phyloP scores from a whole-genome alignment of 2,797 vertebrate genomes.

The Alfaro cultratus region DNA sequence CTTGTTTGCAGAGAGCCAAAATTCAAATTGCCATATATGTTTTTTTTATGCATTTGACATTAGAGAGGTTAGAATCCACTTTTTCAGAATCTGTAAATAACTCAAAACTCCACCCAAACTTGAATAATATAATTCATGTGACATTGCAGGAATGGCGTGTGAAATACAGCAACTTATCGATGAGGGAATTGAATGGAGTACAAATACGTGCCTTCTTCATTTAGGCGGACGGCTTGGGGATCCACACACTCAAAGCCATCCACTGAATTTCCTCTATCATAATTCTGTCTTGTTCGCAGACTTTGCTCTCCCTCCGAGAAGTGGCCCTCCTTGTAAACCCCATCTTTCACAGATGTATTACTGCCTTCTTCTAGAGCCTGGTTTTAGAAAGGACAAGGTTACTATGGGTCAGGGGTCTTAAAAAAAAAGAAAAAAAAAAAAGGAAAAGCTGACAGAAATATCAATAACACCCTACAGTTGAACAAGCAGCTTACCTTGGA shows the following conservation, averaged over 20 bases:
- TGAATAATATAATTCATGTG: not conserved
- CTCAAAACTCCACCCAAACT: not conserved
- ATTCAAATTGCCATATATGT: too few relatives aligned
- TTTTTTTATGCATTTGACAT: too few relatives aligned
- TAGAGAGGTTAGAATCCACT: too few relatives aligned
- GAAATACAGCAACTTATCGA: not conserved
- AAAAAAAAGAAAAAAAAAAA: not conserved
- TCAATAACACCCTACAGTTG: not conserved
- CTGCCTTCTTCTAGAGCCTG: constrained; percentile 89
- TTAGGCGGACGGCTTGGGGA: constrained; percentile 77
- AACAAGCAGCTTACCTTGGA: constrained; percentile 85
- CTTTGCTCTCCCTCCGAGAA: constrained; percentile 80
- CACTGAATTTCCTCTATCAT: constrained; percentile 83
- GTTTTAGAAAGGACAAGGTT: constrained; percentile 13
- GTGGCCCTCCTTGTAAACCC: constrained; percentile 83
- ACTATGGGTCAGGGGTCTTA: not conserved
- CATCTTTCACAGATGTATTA: constrained; percentile 82
- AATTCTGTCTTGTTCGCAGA: constrained; percentile 51
- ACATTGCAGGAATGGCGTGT: not conserved
- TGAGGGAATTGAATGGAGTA: not conserved
- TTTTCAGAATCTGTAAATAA: too few relatives aligned
- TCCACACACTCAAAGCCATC: constrained; percentile 85
- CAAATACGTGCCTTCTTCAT: constrained; percentile 83
- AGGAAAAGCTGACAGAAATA: not conserved
- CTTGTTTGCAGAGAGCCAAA: too few relatives aligned